Percentiles rank a stretch among this genome's conserved stretches.
These are phyloP conservation scores for Heliconius hewitsoni DNA, from an alignment of 1,140 invertebrate genomes.

Conservation along the genomic window DNA sequence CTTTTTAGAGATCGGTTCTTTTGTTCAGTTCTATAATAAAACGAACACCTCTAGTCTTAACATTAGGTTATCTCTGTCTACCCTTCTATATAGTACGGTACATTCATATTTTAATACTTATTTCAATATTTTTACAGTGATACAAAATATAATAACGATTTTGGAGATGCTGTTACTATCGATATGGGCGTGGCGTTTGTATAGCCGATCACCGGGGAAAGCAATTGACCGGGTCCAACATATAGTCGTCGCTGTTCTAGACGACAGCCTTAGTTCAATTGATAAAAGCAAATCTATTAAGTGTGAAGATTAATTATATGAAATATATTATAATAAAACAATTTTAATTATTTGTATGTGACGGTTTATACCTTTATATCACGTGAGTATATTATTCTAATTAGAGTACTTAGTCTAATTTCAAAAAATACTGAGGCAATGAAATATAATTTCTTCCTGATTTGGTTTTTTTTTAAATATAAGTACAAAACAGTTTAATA, in stretches of 20 bases:
- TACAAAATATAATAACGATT: slow-evolving; percentile 83
- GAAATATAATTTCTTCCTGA: too few species aligned
- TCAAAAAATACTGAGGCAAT: too few species aligned
- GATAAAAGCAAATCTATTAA: slow-evolving; percentile 42
- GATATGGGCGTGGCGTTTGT: slow-evolving; percentile 81
- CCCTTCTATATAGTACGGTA: too few species aligned
- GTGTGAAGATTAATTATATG: slow-evolving; percentile 20
- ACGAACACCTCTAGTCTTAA: too few species aligned
- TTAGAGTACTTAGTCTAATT: too few species aligned
- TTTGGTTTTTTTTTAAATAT: background rate
- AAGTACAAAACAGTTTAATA: background rate
- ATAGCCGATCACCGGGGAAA: slow-evolving; percentile 76
- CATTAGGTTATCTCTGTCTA: too few species aligned
- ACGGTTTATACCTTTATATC: too few species aligned
- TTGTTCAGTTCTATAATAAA: too few species aligned
- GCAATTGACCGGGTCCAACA: slow-evolving; percentile 54
- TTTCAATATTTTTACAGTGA: slow-evolving; percentile 75
- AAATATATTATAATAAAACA: background rate
- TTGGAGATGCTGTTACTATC: slow-evolving; percentile 83
- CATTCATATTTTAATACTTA: too few species aligned
- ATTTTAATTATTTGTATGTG: background rate
- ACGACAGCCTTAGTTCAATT: slow-evolving; percentile 50
- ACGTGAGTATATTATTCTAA: too few species aligned
- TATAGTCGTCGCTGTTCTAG: slow-evolving; percentile 59
- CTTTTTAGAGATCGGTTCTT: too few species aligned